A percentile compares a stretch with the other conserved stretches of the same genome.
Evolutionary conservation across 2,113 vertebrate species (phyloP).

Genomic region (Picathartes gymnocephalus): DNA sequence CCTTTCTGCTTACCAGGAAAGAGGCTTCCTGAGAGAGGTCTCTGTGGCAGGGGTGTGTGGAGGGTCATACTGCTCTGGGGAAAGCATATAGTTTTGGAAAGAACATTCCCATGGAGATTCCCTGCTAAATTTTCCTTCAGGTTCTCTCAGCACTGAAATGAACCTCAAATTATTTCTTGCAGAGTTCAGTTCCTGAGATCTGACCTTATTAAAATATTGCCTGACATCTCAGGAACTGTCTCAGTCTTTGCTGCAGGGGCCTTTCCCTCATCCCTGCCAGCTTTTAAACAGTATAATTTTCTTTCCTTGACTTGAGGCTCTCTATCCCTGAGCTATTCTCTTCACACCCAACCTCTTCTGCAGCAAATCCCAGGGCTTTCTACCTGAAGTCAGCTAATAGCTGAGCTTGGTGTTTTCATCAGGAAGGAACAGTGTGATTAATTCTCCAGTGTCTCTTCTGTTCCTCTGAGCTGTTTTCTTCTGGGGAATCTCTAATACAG

Average conservation of each 20-base stretch:
- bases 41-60: background rate
- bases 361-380: background rate
- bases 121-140: background rate
- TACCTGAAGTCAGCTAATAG: background rate
- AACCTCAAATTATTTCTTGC: background rate
- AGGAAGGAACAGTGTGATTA: slow-evolving; percentile 8
- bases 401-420: background rate
- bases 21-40: background rate
- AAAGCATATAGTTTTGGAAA: background rate
- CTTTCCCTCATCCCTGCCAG: background rate
- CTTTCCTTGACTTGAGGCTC: background rate
- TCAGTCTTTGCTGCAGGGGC: background rate
- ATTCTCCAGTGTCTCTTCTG: background rate
- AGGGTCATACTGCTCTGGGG: background rate
- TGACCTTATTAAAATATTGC: slow-evolving; percentile 21
- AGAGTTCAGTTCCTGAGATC: background rate
- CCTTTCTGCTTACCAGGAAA: background rate
- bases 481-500: background rate
- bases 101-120: background rate
- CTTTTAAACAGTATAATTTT: background rate
- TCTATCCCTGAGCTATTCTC: background rate
- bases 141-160: background rate
- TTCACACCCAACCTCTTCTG: background rate
- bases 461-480: background rate
- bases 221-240: background rate